Base-by-base conservation (phyloP, 2,113 vertebrate genomes). In the Laterallus jamaicensis region DNA sequence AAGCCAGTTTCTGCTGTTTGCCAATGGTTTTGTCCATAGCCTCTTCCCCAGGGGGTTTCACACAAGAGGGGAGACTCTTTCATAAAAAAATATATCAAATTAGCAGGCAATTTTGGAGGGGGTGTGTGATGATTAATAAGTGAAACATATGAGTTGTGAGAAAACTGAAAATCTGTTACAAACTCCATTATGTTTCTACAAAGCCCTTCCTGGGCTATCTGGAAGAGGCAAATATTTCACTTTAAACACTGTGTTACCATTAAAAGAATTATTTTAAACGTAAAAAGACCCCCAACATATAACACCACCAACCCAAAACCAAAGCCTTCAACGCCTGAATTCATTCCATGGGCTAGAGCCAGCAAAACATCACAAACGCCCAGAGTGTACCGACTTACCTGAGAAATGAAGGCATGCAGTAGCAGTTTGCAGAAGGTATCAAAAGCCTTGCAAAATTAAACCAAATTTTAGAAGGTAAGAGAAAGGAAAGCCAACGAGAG, bases 11-110 rank as follows among this genome's bases (percentile, higher is more conserved):
- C 96, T 93, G 93, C 93, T 96, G 81, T 94, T 91, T 96, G 95
- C 86, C 95, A 96, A 96, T 90, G 95, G 95, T 92, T 96, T 95
- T 97, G 96, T 97, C 95, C 94, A 96, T 95, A 96, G 95, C 96
- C 95, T 96, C 96, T 96, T 94, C 83, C 96, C 96, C 95, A 89
- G 86, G 91, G 95, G 93, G 84, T 97, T 97, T 97, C 96, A 96
- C 96, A 96, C 95, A 95, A 96, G 96, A 95, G 94, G 93, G 89
- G n/a, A 97, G 95, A 97, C 96, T 97, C 96, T 97, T 97, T 95
- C 93, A 96, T 75, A 95, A 96, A 97, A 89, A 97, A 96, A 97
- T 93, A 97, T 95, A 97, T 93, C 83, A 95, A 73, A 96, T 97
- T 97, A 97, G 95, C 91, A 97, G 91, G 84, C 88, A 86, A 76